A percentile compares a stretch with the other conserved stretches of the same genome.
These are phyloP conservation scores for Deilephila porcellus DNA, from an alignment of 2,888 invertebrate genomes.

Conservation along the genomic window DNA sequence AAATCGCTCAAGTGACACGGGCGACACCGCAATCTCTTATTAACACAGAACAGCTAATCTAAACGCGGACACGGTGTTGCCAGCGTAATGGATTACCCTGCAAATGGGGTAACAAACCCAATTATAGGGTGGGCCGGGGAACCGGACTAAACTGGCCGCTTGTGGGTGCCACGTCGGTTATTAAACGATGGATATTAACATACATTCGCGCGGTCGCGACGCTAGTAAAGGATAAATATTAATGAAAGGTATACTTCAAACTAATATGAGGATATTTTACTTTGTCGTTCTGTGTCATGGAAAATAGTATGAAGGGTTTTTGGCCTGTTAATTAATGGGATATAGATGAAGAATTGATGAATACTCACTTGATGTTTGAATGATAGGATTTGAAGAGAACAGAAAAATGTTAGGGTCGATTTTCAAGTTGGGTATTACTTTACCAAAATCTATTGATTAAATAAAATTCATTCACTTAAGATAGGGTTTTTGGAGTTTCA, in stretches of 20 bases:
- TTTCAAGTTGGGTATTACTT: no score
- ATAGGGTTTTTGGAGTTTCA: no score
- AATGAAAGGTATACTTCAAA: slow-evolving; percentile 2
- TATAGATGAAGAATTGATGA: no score
- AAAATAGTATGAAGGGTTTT: no score
- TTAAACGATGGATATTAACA: slow-evolving; percentile 22
- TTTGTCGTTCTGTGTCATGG: not conserved
- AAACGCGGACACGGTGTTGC: slow-evolving; percentile 57
- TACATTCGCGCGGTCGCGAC: slow-evolving; percentile 4
- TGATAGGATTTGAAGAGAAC: no score
- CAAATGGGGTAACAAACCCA: slow-evolving; percentile 64
- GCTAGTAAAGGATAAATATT: slow-evolving; percentile 5
- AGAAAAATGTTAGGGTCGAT: no score
- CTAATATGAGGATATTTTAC: not conserved
- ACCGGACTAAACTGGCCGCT: slow-evolving; percentile 31
- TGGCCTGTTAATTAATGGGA: no score
- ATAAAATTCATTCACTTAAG: no score
- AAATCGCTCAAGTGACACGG: slow-evolving; percentile 60
- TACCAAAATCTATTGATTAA: no score
- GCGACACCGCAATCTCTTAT: slow-evolving; percentile 57
- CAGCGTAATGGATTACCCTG: slow-evolving; percentile 66
- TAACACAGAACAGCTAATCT: slow-evolving; percentile 63
- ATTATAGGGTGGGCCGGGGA: slow-evolving; percentile 56
- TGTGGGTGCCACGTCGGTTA: slow-evolving; percentile 24
- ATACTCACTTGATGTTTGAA: no score